These are phyloP conservation scores for Netelia melanura DNA, from an alignment of 2,888 invertebrate species.

Conservation along the genomic window DNA sequence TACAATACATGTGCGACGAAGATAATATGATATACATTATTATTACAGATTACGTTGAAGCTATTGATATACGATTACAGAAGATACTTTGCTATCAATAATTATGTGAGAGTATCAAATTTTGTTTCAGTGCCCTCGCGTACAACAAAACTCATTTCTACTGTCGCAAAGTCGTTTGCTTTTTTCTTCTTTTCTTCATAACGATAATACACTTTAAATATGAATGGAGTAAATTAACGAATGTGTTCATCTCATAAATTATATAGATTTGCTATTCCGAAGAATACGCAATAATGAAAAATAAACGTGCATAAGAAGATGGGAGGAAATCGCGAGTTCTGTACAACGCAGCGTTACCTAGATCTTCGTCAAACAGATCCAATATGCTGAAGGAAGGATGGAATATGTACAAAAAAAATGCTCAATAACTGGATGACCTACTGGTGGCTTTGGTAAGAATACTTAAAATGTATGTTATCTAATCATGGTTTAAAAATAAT, in stretches of 20 bases:
- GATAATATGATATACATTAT: slow-evolving; percentile 53
- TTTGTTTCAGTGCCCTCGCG: slow-evolving; percentile 22
- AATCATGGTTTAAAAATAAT: slow-evolving; percentile 12
- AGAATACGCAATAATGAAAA: slow-evolving; percentile 63
- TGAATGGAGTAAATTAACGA: slow-evolving; percentile 64
- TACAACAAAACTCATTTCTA: slow-evolving; percentile 34
- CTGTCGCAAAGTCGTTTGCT: slow-evolving; percentile 1
- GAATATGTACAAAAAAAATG: slow-evolving; percentile 61
- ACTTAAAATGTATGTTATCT: slow-evolving; percentile 56
- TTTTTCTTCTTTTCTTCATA: slow-evolving; percentile 21
- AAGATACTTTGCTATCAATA: slow-evolving; percentile 44
- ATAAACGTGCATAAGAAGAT: slow-evolving; percentile 51
- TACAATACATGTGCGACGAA: slow-evolving; percentile 66
- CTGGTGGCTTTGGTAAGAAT: slow-evolving; percentile 71
- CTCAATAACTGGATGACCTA: slow-evolving; percentile 62
- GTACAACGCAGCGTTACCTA: slow-evolving; percentile 42
- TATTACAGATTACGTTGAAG: slow-evolving; percentile 53
- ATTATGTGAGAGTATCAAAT: slow-evolving; percentile 54
- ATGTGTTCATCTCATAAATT: slow-evolving; percentile 64
- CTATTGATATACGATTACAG: slow-evolving; percentile 24
- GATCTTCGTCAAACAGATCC: slow-evolving; percentile 40
- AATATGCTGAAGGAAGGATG: slow-evolving; percentile 40
- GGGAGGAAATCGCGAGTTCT: slow-evolving; percentile 11
- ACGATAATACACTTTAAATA: slow-evolving; percentile 60
- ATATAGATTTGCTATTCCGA: slow-evolving; percentile 66